Base-by-base conservation (phyloP, 2,888 invertebrate genomes). In the Drosophila subquinaria region DNA sequence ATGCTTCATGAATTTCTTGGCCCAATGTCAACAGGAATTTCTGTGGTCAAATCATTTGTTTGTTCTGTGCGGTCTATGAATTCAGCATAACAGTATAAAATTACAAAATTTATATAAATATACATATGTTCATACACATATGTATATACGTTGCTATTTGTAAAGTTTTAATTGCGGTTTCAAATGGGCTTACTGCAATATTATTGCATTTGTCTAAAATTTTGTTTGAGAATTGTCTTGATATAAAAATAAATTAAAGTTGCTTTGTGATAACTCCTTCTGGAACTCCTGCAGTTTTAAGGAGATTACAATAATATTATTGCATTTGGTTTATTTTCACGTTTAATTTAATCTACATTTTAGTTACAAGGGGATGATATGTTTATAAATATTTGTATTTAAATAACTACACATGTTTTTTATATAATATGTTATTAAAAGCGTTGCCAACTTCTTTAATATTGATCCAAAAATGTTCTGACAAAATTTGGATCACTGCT, bases 1-100 rank as follows among this genome's bases (percentile, higher is more conserved):
- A 47, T 73, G 57, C 63, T 30, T 17, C 20, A 59, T 33, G 52
- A 62, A 79, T 75, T 64, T 55, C 38, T 38, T 50, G 57, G 47
- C 11, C 43, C 52, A 63, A 43, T 56, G 42, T 13, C 59, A 55
- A 60, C 40, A 23, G 45, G 42, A 38, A 74, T 78, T 60, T 60
- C 35, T 64, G 40, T 67, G 61, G 53, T 51, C 55, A 55, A 15
- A 30, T 40, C 42, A 52, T 69, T 70, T 75, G 47, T 66, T 62
- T 74, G 38, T 40, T 27, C 27, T 30, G 30, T 60, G 53, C 30
- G 17, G 42, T 57, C 47, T 27, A 27, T 47, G 47, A 27, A 27
- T 47, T 23, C 47, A 36, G 23, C 57, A 48, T 38, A 47, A 27
- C 15, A 13, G 15, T 27, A 23, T 15, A 27, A 27, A 57, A 47